Evolutionary conservation across 2,113 vertebrate species (phyloP).

Genomic region (Atrichornis clamosus): DNA sequence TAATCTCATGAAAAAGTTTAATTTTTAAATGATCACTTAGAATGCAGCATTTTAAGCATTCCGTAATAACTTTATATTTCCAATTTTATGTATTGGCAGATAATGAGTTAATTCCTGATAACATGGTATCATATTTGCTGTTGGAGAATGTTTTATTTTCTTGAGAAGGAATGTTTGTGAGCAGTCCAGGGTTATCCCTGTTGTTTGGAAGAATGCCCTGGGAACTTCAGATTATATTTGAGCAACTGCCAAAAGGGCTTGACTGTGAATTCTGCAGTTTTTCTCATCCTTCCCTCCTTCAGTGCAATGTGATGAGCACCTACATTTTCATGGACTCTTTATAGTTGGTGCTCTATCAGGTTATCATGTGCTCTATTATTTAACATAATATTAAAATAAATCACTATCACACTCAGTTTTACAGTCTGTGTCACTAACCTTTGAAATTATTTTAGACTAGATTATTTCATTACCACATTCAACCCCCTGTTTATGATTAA

Average conservation of each 20-base stretch:
- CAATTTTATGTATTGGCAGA: neutral
- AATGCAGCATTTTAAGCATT: neutral
- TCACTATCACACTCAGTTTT: neutral
- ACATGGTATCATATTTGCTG: neutral
- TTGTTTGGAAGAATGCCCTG: conserved; percentile 41
- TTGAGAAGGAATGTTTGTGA: neutral
- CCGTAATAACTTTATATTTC: neutral
- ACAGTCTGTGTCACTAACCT: conserved; percentile 5
- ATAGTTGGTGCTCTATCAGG: neutral
- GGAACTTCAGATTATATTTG: conserved; percentile 35
- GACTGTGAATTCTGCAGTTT: neutral
- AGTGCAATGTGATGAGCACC: neutral
- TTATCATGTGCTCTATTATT: neutral
- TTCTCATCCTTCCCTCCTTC: conserved; percentile 8
- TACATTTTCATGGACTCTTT: neutral
- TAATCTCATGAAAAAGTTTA: neutral
- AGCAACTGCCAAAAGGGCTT: conserved; percentile 10
- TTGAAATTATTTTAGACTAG: neutral
- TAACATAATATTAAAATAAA: conserved; percentile 8
- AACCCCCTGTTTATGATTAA: neutral
- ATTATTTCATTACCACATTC: neutral
- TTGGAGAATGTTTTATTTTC: conserved; percentile 5
- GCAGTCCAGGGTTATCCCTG: conserved; percentile 24
- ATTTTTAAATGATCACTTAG: neutral
- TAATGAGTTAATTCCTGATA: neutral